Percentiles rank a stretch among this genome's conserved stretches.
These are phyloP conservation scores for Seira sanloemensis DNA, from an alignment of 2,888 invertebrate genomes.

Conservation along the genomic window DNA sequence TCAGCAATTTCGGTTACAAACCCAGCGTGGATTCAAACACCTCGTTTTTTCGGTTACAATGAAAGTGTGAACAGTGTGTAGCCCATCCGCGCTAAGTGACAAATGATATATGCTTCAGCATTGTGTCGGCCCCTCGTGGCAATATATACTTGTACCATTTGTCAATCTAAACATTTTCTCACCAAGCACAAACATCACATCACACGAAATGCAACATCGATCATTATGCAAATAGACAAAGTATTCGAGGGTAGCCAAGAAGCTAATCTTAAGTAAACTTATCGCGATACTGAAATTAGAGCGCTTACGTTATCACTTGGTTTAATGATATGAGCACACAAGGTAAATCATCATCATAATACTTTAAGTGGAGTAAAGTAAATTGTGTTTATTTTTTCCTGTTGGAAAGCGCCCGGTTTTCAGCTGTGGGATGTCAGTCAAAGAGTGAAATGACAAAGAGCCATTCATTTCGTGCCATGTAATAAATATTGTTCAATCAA, in stretches of 20 bases:
- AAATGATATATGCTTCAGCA: no score
- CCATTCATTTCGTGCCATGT: neutral
- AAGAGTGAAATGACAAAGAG: neutral
- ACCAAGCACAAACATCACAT: no score
- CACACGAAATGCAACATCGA: no score
- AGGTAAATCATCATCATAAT: no score
- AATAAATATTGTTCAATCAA: neutral
- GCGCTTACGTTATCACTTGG: neutral
- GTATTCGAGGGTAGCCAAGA: neutral
- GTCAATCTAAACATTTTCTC: no score
- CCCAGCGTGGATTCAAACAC: no score
- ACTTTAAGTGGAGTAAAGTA: neutral
- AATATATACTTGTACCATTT: no score
- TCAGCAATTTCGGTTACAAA: no score
- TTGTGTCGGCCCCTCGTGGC: no score
- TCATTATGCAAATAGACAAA: neutral
- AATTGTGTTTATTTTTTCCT: neutral
- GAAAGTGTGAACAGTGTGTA: no score
- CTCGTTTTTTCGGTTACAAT: no score
- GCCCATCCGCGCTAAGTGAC: no score
- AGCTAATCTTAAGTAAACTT: neutral
- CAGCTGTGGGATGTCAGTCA: neutral
- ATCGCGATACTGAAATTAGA: neutral
- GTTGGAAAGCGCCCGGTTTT: neutral
- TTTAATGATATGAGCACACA: neutral